Percentiles rank a stretch among this genome's conserved stretches.
Conservation (phyloP, 2,888 invertebrate genomes). For the Cotesia congregata region DNA sequence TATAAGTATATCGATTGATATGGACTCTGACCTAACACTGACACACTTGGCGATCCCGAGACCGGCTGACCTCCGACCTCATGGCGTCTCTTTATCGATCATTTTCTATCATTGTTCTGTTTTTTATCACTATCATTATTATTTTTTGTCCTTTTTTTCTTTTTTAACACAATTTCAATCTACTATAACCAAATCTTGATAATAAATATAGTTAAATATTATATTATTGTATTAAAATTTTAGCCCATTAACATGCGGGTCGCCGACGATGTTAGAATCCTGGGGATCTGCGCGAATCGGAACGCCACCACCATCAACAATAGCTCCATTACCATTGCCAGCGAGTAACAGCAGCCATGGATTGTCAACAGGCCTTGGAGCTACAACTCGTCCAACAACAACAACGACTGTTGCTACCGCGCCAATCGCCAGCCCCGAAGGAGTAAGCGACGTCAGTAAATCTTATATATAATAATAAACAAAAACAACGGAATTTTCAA, state of each 20-base stretch:
- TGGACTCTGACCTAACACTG: constrained; percentile 67
- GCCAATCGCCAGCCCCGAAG: constrained; percentile 71
- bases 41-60: constrained; percentile 61
- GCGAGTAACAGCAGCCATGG: constrained; percentile 55
- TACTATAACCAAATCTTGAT: too few species aligned
- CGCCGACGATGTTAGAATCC: constrained; percentile 73
- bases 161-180: too few species aligned
- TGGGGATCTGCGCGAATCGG: constrained; percentile 64
- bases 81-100: constrained; percentile 53
- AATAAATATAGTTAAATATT: too few species aligned
- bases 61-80: constrained; percentile 50
- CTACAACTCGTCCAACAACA: constrained; percentile 50
- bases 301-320: constrained; percentile 58
- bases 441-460: constrained; percentile 67
- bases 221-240: background rate
- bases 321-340: constrained; percentile 58
- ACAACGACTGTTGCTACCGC: constrained; percentile 62
- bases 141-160: too few species aligned
- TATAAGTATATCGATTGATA: constrained; percentile 63
- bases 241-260: constrained; percentile 73
- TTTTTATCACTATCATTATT: constrained; percentile 12
- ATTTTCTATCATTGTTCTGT: constrained; percentile 40
- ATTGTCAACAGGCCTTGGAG: constrained; percentile 50
- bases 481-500: background rate
- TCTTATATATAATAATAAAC: background rate